A percentile compares a stretch with the other conserved stretches of the same genome.
These are phyloP conservation scores for Apeltes quadracus DNA, from an alignment of 2,113 vertebrate species.

Conservation along the genomic window DNA sequence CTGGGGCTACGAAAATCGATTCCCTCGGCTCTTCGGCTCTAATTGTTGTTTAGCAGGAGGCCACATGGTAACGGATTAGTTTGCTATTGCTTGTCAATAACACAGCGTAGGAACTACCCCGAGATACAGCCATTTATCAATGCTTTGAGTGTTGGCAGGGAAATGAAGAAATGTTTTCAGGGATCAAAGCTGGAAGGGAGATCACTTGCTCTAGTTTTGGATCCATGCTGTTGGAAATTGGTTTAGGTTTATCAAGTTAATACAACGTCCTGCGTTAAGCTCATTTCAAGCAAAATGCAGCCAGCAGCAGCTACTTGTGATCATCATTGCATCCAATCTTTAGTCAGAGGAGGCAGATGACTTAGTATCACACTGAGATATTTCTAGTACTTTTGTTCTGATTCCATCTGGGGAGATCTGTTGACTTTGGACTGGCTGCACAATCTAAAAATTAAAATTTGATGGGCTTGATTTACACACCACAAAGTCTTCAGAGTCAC, in stretches of 20 bases:
- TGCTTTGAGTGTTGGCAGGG: neutral
- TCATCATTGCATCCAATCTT: neutral
- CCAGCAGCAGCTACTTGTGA: neutral
- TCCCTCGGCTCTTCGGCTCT: slow-evolving; percentile 53
- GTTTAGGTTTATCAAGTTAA: neutral
- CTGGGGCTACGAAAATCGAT: slow-evolving; percentile 73
- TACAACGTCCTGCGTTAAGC: neutral
- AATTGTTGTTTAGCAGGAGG: slow-evolving; percentile 67
- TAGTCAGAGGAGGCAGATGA: neutral
- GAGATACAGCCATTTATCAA: neutral
- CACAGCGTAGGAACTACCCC: neutral
- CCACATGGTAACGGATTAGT: slow-evolving; percentile 56
- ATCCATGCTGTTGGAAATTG: neutral
- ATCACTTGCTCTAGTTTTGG: neutral
- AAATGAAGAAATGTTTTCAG: neutral
- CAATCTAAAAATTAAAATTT: slow-evolving; percentile 14
- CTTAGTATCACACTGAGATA: neutral
- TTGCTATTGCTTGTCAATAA: slow-evolving; percentile 55
- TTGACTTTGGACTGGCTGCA: neutral
- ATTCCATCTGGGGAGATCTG: neutral
- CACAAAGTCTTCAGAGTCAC: slow-evolving; percentile 1
- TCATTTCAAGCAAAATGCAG: neutral
- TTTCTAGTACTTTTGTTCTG: neutral
- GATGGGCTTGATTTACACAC: neutral
- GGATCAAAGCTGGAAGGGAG: neutral